phyloP scores from a whole-genome alignment of 2,888 invertebrate species.

The Eudemis profundana region DNA sequence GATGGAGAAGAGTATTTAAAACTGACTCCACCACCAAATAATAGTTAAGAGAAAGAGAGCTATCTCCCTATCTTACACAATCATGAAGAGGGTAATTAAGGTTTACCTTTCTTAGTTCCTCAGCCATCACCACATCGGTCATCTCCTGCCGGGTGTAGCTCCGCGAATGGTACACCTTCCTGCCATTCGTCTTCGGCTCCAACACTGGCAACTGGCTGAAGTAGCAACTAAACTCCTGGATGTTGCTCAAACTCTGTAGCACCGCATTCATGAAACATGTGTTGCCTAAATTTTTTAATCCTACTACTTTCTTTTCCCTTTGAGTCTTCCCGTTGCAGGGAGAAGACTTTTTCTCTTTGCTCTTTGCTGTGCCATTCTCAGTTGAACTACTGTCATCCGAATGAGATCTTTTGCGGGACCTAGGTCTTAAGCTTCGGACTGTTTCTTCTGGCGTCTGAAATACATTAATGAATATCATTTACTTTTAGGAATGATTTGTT shows the following conservation, averaged over 20 bases:
- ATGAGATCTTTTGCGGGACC: slow-evolving; percentile 86
- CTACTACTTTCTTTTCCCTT: slow-evolving; percentile 88
- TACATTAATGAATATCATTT: slow-evolving; percentile 42
- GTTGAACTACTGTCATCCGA: slow-evolving; percentile 83
- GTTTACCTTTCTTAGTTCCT: slow-evolving; percentile 89
- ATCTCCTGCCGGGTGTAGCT: slow-evolving; percentile 87
- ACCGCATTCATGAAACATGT: slow-evolving; percentile 96
- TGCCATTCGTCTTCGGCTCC: slow-evolving; percentile 86
- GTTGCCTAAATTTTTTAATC: slow-evolving; percentile 92
- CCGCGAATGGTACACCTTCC: slow-evolving; percentile 86
- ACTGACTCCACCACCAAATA: too few relatives aligned
- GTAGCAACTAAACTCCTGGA: slow-evolving; percentile 93
- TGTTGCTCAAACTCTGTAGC: slow-evolving; percentile 93
- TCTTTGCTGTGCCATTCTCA: slow-evolving; percentile 72
- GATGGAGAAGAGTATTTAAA: too few relatives aligned
- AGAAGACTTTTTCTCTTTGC: slow-evolving; percentile 70
- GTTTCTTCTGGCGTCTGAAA: slow-evolving; percentile 78
- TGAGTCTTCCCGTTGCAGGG: slow-evolving; percentile 78
- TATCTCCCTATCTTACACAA: too few relatives aligned
- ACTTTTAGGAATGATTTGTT: too few relatives aligned
- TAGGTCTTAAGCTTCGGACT: slow-evolving; percentile 84
- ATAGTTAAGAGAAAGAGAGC: too few relatives aligned
- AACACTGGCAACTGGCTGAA: slow-evolving; percentile 91
- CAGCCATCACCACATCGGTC: slow-evolving; percentile 90
- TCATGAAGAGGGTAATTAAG: too few relatives aligned